Conservation (phyloP, 2,888 invertebrate species). For the Leptothorax acervorum region DNA sequence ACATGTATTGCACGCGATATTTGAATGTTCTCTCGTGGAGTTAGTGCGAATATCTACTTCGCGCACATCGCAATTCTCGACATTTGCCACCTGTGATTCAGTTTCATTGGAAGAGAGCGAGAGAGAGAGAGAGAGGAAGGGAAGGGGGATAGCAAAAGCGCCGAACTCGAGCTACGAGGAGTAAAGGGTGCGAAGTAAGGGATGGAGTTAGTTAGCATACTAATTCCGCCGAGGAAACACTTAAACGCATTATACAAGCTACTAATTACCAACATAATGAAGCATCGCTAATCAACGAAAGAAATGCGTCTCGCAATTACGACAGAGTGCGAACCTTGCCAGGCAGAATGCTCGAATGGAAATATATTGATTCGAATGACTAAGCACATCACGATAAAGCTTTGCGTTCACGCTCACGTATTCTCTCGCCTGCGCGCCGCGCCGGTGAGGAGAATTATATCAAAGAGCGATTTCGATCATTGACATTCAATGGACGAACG, state of each 20-base stretch:
- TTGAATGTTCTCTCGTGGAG: constrained; percentile 42
- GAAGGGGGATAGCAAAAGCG: background rate
- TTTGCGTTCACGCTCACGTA: constrained; percentile 70
- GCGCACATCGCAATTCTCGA: constrained; percentile 63
- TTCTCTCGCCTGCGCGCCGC: constrained; percentile 40
- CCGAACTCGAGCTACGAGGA: constrained; percentile 69
- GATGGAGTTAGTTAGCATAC: constrained; percentile 79
- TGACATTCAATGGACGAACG: constrained; percentile 71
- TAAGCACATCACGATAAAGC: constrained; percentile 25
- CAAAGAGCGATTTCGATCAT: constrained; percentile 75
- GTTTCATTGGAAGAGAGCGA: constrained; percentile 36
- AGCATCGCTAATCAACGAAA: constrained; percentile 81
- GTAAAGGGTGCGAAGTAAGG: constrained; percentile 64
- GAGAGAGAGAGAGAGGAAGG: constrained; percentile 9
- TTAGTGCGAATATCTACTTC: constrained; percentile 67
- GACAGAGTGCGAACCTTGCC: background rate
- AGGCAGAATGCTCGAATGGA: constrained; percentile 34
- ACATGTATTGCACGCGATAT: background rate
- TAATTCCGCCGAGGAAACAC: constrained; percentile 81
- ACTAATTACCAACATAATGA: constrained; percentile 81
- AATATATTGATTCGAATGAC: constrained; percentile 50
- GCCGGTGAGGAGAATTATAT: constrained; percentile 69
- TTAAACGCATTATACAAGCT: constrained; percentile 82
- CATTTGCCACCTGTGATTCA: constrained; percentile 73
- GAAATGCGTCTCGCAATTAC: constrained; percentile 67